Evolutionary conservation across 2,888 invertebrate genomes (phyloP).

Genomic region (Bimastos eiseni): DNA sequence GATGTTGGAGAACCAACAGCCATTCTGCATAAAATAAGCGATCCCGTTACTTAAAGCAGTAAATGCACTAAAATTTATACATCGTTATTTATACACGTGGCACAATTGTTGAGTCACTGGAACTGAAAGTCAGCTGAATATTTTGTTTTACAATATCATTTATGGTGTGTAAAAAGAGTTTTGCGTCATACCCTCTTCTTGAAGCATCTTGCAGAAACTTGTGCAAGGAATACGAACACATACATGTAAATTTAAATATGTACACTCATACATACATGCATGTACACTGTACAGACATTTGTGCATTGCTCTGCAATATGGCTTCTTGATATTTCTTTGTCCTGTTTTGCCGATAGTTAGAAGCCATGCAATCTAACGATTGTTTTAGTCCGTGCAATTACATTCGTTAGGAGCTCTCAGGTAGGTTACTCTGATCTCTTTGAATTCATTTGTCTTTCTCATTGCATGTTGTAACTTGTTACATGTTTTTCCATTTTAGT

Average conservation of each 20-base stretch:
- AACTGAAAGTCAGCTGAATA: too few relatives aligned
- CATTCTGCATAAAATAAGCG: too few relatives aligned
- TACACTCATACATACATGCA: neutral
- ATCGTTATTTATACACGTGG: too few relatives aligned
- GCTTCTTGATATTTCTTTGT: neutral
- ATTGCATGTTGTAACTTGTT: neutral
- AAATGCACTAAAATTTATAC: too few relatives aligned
- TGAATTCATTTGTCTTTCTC: neutral
- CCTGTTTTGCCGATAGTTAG: neutral
- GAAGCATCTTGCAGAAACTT: too few relatives aligned
- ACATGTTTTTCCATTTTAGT: conserved; percentile 68
- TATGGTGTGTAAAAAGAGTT: too few relatives aligned
- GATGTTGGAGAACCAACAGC: too few relatives aligned
- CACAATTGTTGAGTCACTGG: too few relatives aligned
- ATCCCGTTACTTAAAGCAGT: too few relatives aligned
- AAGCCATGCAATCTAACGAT: neutral
- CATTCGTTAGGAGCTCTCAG: neutral
- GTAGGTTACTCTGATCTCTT: neutral
- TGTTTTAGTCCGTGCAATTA: neutral
- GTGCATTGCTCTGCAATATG: neutral
- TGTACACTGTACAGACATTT: neutral
- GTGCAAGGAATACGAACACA: neutral
- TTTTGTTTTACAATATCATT: too few relatives aligned
- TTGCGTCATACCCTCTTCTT: too few relatives aligned
- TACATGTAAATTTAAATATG: neutral